Base-by-base conservation (phyloP, 2,113 vertebrate species). In the Neogale vison region DNA sequence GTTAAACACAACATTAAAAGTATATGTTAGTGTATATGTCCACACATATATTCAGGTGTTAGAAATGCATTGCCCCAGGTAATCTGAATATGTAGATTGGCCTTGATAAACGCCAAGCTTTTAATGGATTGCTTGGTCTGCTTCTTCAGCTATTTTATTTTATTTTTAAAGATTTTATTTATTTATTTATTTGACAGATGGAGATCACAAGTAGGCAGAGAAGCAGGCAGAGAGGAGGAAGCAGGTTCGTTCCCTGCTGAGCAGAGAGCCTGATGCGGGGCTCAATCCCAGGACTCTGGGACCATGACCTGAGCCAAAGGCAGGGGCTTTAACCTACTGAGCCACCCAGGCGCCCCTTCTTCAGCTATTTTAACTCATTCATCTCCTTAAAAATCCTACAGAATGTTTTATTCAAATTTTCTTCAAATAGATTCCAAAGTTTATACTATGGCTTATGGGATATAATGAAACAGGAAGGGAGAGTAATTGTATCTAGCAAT, bases 61-160 rank as follows among this genome's bases (percentile, higher is more conserved):
- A 95, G 76, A 95, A 98, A 96, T 23, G 23, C 29, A 86, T 52
- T 87, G 1, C 36, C 29, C 93, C 29, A 18, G 34, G 11, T 91
- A 79, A 91, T 93, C 94, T 93, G 29, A 97, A 97, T 88, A 97
- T 92, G 47, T 34, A 93, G 55, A 95, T 88, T 90, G 29, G 12
- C 42, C 45, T 95, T 82, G 39, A 89, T 81, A 83, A 96, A 95
- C 6, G 52, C 18, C 71, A 6, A 55, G 17, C 7, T 93, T 93
- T 86, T n/a, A 77, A 94, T 45, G 59, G 23, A 24, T 61, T 61
- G 7, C 9, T 67, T 76, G 6, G 20, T 65, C 93, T 91, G 2
- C 29, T 80, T 93, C 11, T 79, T 77, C 29, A 86, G 36, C 72
- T 85, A 94, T 29, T 91, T 96, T 90, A 92, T 42, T 42, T 42